phyloP scores from a whole-genome alignment of 2,113 vertebrate genomes.

The Anhinga rufa region DNA sequence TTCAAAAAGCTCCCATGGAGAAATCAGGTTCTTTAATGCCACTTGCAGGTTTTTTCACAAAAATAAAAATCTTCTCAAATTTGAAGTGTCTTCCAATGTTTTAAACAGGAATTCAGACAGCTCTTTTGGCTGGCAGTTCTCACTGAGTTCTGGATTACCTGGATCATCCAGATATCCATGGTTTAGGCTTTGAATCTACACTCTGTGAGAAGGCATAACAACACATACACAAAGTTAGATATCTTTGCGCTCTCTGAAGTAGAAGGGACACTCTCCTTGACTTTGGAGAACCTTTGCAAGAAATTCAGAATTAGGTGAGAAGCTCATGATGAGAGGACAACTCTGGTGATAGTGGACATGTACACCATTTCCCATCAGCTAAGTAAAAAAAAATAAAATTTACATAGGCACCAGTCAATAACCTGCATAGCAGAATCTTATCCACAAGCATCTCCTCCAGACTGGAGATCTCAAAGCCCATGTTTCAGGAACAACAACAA shows the following conservation, averaged over 20 bases:
- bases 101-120: not conserved
- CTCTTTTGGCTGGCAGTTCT: not conserved
- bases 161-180: not conserved
- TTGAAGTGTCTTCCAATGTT: not conserved
- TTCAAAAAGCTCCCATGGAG: not conserved
- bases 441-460: not conserved
- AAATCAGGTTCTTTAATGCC: not conserved
- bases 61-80: not conserved
- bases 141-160: not conserved
- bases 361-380: not conserved
- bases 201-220: not conserved
- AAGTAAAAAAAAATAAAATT: not conserved
- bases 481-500: not conserved
- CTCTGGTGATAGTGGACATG: not conserved
- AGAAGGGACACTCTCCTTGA: not conserved
- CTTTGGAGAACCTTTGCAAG: not conserved
- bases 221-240: not conserved
- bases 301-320: not conserved
- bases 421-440: not conserved
- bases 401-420: not conserved
- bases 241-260: not conserved
- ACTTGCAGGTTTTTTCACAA: not conserved
- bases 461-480: not conserved
- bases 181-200: not conserved
- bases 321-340: not conserved